Conservation (phyloP, 2,888 invertebrate genomes). For the Cosmia trapezina region DNA sequence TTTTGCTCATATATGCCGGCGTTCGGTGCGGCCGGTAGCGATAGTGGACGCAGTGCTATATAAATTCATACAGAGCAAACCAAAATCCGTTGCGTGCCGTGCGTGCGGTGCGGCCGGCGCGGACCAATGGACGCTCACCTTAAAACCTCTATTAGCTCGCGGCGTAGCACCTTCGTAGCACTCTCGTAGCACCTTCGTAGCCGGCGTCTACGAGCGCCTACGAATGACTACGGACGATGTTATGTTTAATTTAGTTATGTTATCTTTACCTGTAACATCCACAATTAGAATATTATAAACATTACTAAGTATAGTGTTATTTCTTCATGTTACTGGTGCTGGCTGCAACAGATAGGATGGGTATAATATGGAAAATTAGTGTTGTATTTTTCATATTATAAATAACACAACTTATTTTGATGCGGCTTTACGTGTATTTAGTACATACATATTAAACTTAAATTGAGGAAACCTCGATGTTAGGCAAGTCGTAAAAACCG, state of each 20-base stretch:
- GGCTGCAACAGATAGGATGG: neutral
- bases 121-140: too few relatives aligned
- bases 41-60: too few relatives aligned
- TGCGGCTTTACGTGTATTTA: too few relatives aligned
- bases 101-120: too few relatives aligned
- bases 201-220: conserved; percentile 5
- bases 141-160: conserved; percentile 32
- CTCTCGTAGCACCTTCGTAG: conserved; percentile 21
- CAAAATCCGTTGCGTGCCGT: too few relatives aligned
- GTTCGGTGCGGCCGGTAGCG: too few relatives aligned
- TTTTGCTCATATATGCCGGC: too few relatives aligned
- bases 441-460: too few relatives aligned
- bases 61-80: too few relatives aligned
- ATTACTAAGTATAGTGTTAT: neutral
- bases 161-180: conserved; percentile 25
- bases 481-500: too few relatives aligned
- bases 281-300: neutral
- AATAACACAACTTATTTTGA: too few relatives aligned
- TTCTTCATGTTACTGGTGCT: neutral
- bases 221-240: conserved; percentile 16
- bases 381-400: neutral
- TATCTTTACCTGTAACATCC: conserved; percentile 16
- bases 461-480: too few relatives aligned
- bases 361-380: neutral
- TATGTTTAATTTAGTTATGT: conserved; percentile 45